Evolutionary conservation across 2,888 invertebrate species (phyloP).

Genomic region (Drosophila emarginata): DNA sequence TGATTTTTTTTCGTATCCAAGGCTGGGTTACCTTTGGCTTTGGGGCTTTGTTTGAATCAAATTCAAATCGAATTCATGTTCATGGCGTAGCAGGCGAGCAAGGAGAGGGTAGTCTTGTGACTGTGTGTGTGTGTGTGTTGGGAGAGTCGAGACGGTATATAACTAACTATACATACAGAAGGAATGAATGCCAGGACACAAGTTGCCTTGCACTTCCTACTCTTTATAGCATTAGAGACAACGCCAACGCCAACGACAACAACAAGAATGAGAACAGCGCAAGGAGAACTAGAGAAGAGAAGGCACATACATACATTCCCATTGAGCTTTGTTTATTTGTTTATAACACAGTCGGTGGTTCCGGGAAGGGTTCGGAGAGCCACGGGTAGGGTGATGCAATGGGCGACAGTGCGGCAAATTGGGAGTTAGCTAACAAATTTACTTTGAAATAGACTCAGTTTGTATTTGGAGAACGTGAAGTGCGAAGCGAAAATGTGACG

Average conservation of each 20-base stretch:
- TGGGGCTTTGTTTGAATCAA: slow-evolving; percentile 41
- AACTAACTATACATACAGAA: no score
- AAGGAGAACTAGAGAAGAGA: background rate
- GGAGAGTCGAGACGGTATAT: slow-evolving; percentile 16
- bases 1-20: slow-evolving; percentile 50
- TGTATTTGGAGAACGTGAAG: slow-evolving; percentile 24
- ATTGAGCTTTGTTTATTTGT: slow-evolving; percentile 59
- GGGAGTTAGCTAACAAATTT: slow-evolving; percentile 45
- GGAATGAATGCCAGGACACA: slow-evolving; percentile 35
- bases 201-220: slow-evolving; percentile 46
- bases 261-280: slow-evolving; percentile 10
- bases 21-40: slow-evolving; percentile 47
- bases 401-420: slow-evolving; percentile 25
- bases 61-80: slow-evolving; percentile 47
- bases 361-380: background rate
- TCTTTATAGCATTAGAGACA: slow-evolving; percentile 40
- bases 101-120: background rate
- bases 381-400: background rate
- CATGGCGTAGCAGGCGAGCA: slow-evolving; percentile 30
- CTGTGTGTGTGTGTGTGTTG: slow-evolving; percentile 25
- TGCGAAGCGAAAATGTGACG: slow-evolving; percentile 15
- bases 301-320: slow-evolving; percentile 1
- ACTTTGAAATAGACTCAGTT: slow-evolving; percentile 14
- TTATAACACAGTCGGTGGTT: slow-evolving; percentile 58
- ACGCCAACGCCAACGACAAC: slow-evolving; percentile 31